Percentiles rank a stretch among this genome's conserved stretches.
Conservation (phyloP, 2,888 invertebrate genomes). For the Pecten maximus region DNA sequence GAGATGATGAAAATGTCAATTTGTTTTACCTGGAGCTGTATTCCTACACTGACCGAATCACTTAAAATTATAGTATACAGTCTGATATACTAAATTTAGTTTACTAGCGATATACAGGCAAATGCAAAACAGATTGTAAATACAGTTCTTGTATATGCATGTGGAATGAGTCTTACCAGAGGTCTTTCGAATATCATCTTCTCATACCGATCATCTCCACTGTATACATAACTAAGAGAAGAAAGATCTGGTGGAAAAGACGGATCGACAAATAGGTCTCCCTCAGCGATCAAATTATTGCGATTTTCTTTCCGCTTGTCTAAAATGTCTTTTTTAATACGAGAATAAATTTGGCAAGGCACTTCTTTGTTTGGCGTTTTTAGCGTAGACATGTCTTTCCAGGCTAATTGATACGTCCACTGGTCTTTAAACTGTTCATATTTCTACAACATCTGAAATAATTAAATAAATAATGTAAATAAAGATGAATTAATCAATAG, state of each 20-base stretch:
- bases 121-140: no score
- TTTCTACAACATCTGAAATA: not conserved
- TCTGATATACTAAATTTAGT: no score
- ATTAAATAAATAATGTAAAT: not conserved
- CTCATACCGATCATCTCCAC: slow-evolving; percentile 88
- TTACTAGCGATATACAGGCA: no score
- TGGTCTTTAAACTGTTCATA: not conserved
- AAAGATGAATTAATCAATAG: no score
- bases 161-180: slow-evolving; percentile 85
- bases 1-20: no score
- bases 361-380: slow-evolving; percentile 45
- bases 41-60: no score
- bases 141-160: no score
- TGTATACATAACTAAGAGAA: slow-evolving; percentile 91
- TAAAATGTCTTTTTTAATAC: slow-evolving; percentile 50
- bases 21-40: no score
- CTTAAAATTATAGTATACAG: no score
- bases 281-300: slow-evolving; percentile 39
- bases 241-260: slow-evolving; percentile 92
- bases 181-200: slow-evolving; percentile 95
- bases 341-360: slow-evolving; percentile 52
- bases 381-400: not conserved
- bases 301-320: not conserved
- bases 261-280: slow-evolving; percentile 90
- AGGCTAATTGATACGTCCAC: not conserved